Conservation (phyloP, 2,888 invertebrate species). For the Agrotis segetum region DNA sequence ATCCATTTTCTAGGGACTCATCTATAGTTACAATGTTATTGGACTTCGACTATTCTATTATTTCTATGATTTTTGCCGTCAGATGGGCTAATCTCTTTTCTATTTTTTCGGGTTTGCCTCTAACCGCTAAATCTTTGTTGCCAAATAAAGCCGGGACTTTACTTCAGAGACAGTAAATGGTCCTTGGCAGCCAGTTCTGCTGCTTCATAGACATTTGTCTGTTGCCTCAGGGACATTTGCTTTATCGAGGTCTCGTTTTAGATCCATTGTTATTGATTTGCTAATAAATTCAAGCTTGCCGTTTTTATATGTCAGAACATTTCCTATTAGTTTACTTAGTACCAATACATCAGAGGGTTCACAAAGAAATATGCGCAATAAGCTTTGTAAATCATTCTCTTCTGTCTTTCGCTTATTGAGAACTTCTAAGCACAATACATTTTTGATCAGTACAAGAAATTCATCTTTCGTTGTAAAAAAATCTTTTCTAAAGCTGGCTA, state of each 20-base stretch:
- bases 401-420: too few species aligned
- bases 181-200: constrained; percentile 30
- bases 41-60: constrained; percentile 14
- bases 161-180: constrained; percentile 21
- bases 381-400: not conserved
- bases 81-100: too few species aligned
- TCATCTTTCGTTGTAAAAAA: constrained; percentile 43
- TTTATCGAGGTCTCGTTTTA: constrained; percentile 6
- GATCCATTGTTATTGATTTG: constrained; percentile 9
- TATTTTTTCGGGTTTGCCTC: constrained; percentile 30
- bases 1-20: constrained; percentile 32
- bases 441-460: not conserved
- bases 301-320: constrained; percentile 3
- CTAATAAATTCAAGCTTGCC: constrained; percentile 31
- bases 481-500: constrained; percentile 17
- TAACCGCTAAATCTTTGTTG: constrained; percentile 51
- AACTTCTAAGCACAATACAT: too few species aligned
- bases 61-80: constrained; percentile 4
- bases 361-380: constrained; percentile 4
- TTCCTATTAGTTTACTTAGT: too few species aligned
- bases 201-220: constrained; percentile 45
- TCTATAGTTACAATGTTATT: constrained; percentile 32
- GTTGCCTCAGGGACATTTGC: constrained; percentile 1
- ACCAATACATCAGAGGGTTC: constrained; percentile 5
- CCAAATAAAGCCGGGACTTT: constrained; percentile 56